These are phyloP conservation scores for Gymnoscopelus braueri DNA, from an alignment of 2,797 vertebrate genomes.

Conservation along the genomic window DNA sequence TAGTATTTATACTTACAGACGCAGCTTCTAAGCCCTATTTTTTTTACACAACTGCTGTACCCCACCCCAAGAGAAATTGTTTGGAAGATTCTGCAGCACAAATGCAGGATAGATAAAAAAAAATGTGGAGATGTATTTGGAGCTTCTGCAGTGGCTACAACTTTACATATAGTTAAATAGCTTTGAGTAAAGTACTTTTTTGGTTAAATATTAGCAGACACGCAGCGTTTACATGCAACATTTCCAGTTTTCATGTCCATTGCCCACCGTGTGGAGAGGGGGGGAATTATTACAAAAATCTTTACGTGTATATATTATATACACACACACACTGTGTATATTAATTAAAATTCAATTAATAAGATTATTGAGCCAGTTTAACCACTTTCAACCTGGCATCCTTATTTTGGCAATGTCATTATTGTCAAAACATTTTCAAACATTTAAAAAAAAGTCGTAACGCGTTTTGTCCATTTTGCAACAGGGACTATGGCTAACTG, in stretches of 20 bases:
- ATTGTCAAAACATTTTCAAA: too few species aligned
- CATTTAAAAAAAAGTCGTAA: too few species aligned
- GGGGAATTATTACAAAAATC: too few species aligned
- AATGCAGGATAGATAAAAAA: slow-evolving; percentile 3
- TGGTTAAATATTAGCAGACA: slow-evolving; percentile 55
- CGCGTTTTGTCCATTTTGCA: too few species aligned
- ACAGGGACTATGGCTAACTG: too few species aligned
- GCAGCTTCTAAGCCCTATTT: slow-evolving; percentile 23
- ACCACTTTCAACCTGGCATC: too few species aligned
- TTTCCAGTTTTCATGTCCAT: slow-evolving; percentile 14
- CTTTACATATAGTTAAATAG: slow-evolving; percentile 36
- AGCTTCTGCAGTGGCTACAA: slow-evolving; percentile 23
- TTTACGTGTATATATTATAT: too few species aligned
- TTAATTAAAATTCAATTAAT: too few species aligned
- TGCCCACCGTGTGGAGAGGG: slow-evolving; percentile 18
- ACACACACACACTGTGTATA: too few species aligned
- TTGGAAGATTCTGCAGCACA: slow-evolving; percentile 15
- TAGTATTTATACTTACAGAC: slow-evolving; percentile 10
- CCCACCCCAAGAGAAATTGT: slow-evolving; percentile 1
- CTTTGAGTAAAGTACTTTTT: slow-evolving; percentile 34
- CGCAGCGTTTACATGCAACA: slow-evolving; percentile 24
- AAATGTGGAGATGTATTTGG: slow-evolving; percentile 2
- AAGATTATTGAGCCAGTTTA: too few species aligned
- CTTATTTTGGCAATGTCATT: too few species aligned
- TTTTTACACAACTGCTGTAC: slow-evolving; percentile 32